Conservation (phyloP, 1,140 invertebrate genomes). For the Spodoptera frugiperda region DNA sequence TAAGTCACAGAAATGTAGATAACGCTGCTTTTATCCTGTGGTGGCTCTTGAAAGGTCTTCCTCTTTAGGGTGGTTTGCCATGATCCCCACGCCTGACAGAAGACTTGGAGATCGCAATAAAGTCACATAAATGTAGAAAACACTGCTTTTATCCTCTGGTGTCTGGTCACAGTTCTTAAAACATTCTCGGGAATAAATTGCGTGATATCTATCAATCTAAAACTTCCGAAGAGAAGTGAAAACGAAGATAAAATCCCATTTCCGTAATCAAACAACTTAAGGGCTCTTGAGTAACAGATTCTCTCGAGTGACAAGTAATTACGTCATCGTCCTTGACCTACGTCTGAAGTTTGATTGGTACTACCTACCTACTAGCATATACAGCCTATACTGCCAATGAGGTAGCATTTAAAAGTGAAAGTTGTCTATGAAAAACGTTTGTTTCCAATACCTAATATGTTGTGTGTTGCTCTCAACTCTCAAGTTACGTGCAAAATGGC, state of each 20-base stretch:
- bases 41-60: no score
- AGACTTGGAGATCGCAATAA: no score
- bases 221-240: neutral
- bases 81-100: no score
- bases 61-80: no score
- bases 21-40: no score
- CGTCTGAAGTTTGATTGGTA: constrained; percentile 23
- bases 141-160: no score
- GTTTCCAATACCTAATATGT: neutral
- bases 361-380: no score
- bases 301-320: constrained; percentile 19
- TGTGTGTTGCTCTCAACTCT: neutral
- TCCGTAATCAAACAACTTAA: neutral
- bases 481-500: constrained; percentile 6
- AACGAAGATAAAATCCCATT: neutral
- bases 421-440: neutral
- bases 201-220: no score
- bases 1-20: no score
- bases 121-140: no score
- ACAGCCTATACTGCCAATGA: constrained; percentile 12
- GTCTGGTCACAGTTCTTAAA: no score
- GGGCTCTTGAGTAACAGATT: constrained; percentile 22
- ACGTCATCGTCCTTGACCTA: constrained; percentile 32
- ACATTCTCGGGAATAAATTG: no score
- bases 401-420: constrained; percentile 36